Percentiles rank a stretch among this genome's conserved stretches.
These are phyloP conservation scores for Aspiorhynchus laticeps DNA, from an alignment of 2,113 vertebrate species.

Conservation along the genomic window DNA sequence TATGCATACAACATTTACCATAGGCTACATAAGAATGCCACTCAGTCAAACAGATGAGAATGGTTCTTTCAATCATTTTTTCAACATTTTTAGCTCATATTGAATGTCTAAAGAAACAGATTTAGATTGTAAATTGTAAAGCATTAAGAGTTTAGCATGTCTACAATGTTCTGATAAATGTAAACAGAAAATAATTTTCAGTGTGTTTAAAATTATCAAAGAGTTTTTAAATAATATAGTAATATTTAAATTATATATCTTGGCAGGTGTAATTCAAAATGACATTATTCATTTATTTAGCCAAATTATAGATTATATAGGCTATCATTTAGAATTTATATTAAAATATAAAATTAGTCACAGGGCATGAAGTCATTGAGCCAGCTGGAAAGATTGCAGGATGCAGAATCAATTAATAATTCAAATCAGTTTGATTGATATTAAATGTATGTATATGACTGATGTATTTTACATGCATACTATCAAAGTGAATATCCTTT, in stretches of 20 bases:
- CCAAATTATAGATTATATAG: not conserved
- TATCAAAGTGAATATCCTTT: not conserved
- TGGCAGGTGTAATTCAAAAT: not conserved
- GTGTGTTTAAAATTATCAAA: not conserved
- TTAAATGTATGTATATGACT: not conserved
- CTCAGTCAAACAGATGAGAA: not conserved
- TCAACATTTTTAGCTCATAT: not conserved
- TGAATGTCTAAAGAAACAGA: not conserved
- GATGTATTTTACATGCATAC: not conserved
- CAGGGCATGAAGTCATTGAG: not conserved
- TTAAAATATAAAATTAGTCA: not conserved
- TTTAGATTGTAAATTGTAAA: not conserved
- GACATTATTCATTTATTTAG: not conserved
- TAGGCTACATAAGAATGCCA: not conserved
- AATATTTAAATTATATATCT: not conserved
- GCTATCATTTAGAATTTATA: not conserved
- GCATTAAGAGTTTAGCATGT: not conserved
- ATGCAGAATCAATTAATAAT: slow-evolving; percentile 14
- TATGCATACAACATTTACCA: not conserved
- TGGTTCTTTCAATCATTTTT: not conserved
- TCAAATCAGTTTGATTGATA: not conserved
- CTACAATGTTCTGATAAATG: not conserved
- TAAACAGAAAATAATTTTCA: not conserved
- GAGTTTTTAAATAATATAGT: not conserved
- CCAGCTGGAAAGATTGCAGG: not conserved